Evolutionary conservation across 1,140 invertebrate genomes (phyloP).

Genomic region (Hyles euphorbiae): DNA sequence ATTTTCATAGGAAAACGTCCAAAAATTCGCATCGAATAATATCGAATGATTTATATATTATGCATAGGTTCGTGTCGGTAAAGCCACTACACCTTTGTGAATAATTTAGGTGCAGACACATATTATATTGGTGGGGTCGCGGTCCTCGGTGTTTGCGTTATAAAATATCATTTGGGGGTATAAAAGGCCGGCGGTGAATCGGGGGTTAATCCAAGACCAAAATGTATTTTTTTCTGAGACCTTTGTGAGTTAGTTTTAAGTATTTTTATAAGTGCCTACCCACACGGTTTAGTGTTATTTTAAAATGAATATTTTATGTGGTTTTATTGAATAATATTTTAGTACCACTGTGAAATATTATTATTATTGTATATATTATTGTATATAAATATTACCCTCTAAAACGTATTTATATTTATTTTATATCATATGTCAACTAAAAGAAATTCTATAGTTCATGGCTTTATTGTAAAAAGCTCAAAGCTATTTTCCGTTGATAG

Average conservation of each 20-base stretch:
- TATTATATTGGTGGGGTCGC: slow-evolving; percentile 62
- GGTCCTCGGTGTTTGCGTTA: slow-evolving; percentile 43
- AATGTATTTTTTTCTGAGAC: too few relatives aligned
- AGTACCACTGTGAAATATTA: too few relatives aligned
- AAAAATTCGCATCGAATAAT: slow-evolving; percentile 46
- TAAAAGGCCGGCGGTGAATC: slow-evolving; percentile 28
- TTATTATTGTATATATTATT: too few relatives aligned
- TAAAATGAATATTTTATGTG: too few relatives aligned
- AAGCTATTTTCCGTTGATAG: too few relatives aligned
- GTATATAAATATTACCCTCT: too few relatives aligned
- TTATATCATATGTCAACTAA: too few relatives aligned
- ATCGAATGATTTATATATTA: slow-evolving; percentile 64
- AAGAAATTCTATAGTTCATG: too few relatives aligned
- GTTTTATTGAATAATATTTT: too few relatives aligned
- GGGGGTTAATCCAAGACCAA: slow-evolving; percentile 13
- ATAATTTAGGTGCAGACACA: slow-evolving; percentile 61
- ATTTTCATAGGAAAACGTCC: slow-evolving; percentile 34
- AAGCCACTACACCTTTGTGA: slow-evolving; percentile 63
- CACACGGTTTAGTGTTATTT: too few relatives aligned
- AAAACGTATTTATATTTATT: too few relatives aligned
- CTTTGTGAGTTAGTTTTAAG: background rate
- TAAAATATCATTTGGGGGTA: slow-evolving; percentile 46
- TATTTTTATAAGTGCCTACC: background rate
- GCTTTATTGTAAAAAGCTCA: too few relatives aligned
- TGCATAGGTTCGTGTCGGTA: slow-evolving; percentile 50